Evolutionary conservation across 2,888 invertebrate genomes (phyloP), one percentile per base, ranked within the genome.

Genomic region (Rhamnusium bicolor): DNA sequence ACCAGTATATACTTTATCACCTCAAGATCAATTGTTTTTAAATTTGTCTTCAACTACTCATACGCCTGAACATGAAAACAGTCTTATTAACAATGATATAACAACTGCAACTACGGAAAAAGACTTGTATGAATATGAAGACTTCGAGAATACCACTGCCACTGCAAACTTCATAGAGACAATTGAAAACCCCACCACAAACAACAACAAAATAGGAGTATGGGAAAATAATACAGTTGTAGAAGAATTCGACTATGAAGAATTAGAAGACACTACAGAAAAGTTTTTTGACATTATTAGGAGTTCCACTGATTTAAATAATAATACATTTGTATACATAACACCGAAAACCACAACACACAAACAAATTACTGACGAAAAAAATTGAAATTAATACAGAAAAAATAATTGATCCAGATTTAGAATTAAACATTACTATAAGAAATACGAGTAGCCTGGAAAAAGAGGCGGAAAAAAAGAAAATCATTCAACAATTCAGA

Each of bases 1-100:
- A 80, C 84, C 89, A 62, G 79, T 82, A 0, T 84, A 83, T 67
- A 83, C 84, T 5, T 72, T 85, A 80, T 77, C 85, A 81, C 77
- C 83, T 14, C 63, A 71, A 18, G 84, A 84, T 65, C 76, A 84
- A 58, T 27, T 67, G 18, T 51, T 61, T 24, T 76, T 76, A 63
- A 62, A 58, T 8, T 53, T 8, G 27, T 16, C 69, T 16, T n/a
- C 67, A 6, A 53, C 60, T 10, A 53, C 66, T 14, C 69, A 74
- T 5, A 71, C 71, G 6, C 18, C 51, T 2, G 68, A 71, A 27
- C 29, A 12, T 24, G 18, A 27, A 19, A 65, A 54, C 12, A 24
- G 8, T 69, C 32, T 29, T 24, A 24, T 47, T 10, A 6, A 10
- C 46, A 16, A 18, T 21, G 53, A 63, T n/a, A 14, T 16, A 6